Conservation (phyloP, 2,113 vertebrate species). For the Oophaga pumilio region DNA sequence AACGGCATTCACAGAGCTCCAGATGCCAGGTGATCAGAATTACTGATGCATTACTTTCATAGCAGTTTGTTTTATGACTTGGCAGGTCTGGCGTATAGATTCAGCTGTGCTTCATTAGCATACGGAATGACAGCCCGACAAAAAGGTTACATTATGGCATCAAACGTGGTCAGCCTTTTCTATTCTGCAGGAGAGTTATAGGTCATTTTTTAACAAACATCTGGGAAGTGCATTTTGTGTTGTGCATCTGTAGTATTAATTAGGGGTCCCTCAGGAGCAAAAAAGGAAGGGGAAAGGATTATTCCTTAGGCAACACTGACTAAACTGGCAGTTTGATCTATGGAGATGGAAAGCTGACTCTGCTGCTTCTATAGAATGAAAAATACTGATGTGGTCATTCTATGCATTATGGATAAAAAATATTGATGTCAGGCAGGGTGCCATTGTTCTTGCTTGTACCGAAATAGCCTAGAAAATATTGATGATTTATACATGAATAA, state of each 20-base stretch:
- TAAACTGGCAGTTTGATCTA: constrained; percentile 66
- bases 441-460: constrained; percentile 14
- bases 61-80: constrained; percentile 61
- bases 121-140: constrained; percentile 45
- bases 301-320: constrained; percentile 63
- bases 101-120: constrained; percentile 60
- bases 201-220: constrained; percentile 61
- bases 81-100: constrained; percentile 55
- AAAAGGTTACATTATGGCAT: background rate
- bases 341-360: constrained; percentile 69
- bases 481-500: constrained; percentile 27
- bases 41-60: constrained; percentile 56
- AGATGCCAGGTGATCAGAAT: constrained; percentile 62
- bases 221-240: constrained; percentile 57
- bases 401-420: constrained; percentile 31
- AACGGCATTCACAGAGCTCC: constrained; percentile 47
- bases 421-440: constrained; percentile 20
- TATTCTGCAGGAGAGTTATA: constrained; percentile 48
- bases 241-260: constrained; percentile 61
- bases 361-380: constrained; percentile 63
- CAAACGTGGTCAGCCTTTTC: constrained; percentile 14
- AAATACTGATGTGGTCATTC: constrained; percentile 32
- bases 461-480: constrained; percentile 17
- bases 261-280: constrained; percentile 62
- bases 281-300: constrained; percentile 56